A percentile compares a stretch with the other conserved stretches of the same genome.
phyloP scores from a whole-genome alignment of 2,113 vertebrate species.

The Sitta europaea region DNA sequence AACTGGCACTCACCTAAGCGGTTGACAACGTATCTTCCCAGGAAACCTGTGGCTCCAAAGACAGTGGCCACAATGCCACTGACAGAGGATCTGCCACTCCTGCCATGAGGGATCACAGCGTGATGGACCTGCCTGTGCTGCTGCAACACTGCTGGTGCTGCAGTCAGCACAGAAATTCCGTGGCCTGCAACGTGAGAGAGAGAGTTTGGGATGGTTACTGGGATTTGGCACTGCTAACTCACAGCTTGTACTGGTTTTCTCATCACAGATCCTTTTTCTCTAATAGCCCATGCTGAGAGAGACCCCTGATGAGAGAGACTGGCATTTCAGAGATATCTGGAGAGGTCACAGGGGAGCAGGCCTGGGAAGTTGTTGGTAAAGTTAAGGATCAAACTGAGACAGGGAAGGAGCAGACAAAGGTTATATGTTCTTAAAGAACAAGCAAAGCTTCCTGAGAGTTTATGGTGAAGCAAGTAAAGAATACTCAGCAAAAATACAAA shows the following conservation, averaged over 20 bases:
- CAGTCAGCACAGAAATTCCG: slow-evolving; percentile 63
- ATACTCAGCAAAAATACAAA: neutral
- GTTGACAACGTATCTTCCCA: slow-evolving; percentile 91
- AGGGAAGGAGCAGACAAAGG: neutral
- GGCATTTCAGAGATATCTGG: neutral
- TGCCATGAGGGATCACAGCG: slow-evolving; percentile 82
- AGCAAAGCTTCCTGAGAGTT: neutral
- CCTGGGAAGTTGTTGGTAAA: neutral
- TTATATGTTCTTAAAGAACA: neutral
- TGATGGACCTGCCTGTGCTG: slow-evolving; percentile 81
- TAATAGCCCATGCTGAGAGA: neutral
- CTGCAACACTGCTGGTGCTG: slow-evolving; percentile 62
- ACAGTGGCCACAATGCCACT: slow-evolving; percentile 93
- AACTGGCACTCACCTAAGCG: slow-evolving; percentile 76
- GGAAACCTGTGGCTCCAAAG: slow-evolving; percentile 93
- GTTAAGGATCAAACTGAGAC: neutral
- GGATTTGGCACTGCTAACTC: neutral
- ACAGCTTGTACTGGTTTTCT: neutral
- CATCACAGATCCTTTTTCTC: neutral
- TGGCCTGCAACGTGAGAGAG: slow-evolving; percentile 64
- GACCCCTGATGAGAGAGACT: neutral
- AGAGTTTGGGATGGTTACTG: neutral
- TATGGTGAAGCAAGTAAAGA: neutral
- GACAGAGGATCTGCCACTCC: slow-evolving; percentile 88
- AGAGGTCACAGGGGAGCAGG: neutral